Conservation (phyloP, 2,113 vertebrate species). For the Prolemur simus region DNA sequence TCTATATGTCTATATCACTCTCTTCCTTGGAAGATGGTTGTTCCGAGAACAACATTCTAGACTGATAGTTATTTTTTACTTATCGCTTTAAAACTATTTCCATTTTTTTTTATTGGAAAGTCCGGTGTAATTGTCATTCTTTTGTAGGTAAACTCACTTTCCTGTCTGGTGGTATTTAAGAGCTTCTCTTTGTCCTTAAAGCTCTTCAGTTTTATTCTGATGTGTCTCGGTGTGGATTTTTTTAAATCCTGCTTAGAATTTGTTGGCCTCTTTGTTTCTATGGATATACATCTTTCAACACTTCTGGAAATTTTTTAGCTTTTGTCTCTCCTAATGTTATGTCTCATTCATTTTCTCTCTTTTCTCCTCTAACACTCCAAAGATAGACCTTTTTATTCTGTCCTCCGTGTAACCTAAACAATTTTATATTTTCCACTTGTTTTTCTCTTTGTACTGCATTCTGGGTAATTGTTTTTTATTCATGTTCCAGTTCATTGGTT, state of each 20-base stretch:
- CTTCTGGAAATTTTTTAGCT: neutral
- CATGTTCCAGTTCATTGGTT: neutral
- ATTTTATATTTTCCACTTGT: neutral
- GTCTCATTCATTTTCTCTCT: neutral
- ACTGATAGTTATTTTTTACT: neutral
- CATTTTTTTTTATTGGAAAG: neutral
- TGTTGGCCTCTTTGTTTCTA: neutral
- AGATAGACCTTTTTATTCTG: neutral
- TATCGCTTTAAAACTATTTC: neutral
- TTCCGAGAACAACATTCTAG: neutral
- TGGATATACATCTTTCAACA: neutral
- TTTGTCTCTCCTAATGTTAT: neutral
- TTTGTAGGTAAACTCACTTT: neutral
- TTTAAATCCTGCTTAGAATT: neutral
- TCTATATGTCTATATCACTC: neutral
- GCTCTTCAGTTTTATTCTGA: neutral
- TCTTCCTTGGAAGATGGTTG: neutral
- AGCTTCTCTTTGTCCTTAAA: conserved; percentile 6
- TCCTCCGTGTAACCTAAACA: neutral
- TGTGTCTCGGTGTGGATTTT: neutral
- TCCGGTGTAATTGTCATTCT: neutral
- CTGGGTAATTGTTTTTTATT: neutral
- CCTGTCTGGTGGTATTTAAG: neutral
- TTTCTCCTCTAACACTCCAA: neutral
- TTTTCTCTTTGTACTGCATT: neutral